A percentile compares a stretch with the other conserved stretches of the same genome.
Conservation (phyloP, 2,113 vertebrate genomes). For the Ptyas mucosa region DNA sequence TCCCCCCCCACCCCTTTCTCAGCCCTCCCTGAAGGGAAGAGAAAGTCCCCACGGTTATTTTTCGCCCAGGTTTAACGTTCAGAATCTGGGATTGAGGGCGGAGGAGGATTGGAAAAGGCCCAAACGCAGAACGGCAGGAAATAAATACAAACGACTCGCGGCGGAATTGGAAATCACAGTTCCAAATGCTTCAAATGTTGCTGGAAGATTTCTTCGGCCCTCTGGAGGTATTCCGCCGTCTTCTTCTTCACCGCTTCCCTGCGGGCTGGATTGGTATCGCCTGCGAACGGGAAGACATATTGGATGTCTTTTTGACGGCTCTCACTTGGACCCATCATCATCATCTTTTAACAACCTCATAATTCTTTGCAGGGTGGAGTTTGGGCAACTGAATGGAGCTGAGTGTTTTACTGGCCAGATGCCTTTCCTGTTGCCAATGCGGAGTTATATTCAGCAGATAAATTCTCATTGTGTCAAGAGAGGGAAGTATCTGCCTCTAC, state of each 20-base stretch:
- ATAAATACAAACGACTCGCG: neutral
- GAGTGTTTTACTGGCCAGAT: no score
- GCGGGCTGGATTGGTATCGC: conserved; percentile 73
- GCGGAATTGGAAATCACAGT: neutral
- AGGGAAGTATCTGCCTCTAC: no score
- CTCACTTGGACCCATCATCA: neutral
- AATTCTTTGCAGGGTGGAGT: no score
- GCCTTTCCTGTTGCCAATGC: no score
- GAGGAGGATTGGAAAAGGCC: neutral
- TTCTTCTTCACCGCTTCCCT: conserved; percentile 79
- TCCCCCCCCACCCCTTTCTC: no score
- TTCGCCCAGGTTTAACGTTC: neutral
- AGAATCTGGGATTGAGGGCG: neutral
- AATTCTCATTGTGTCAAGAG: no score
- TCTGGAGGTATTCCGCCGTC: conserved; percentile 79
- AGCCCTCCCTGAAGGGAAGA: neutral
- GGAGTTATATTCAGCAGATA: no score
- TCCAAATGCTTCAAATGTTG: conserved; percentile 42
- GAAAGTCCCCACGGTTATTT: neutral
- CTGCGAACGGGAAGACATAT: conserved; percentile 53
- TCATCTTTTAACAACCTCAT: no score
- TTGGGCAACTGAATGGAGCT: no score
- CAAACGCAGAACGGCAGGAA: neutral
- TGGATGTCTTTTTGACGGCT: neutral
- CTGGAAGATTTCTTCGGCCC: conserved; percentile 78